These are phyloP conservation scores for Gymnopithys bicolor DNA, from an alignment of 2,797 vertebrate species.

Conservation along the genomic window DNA sequence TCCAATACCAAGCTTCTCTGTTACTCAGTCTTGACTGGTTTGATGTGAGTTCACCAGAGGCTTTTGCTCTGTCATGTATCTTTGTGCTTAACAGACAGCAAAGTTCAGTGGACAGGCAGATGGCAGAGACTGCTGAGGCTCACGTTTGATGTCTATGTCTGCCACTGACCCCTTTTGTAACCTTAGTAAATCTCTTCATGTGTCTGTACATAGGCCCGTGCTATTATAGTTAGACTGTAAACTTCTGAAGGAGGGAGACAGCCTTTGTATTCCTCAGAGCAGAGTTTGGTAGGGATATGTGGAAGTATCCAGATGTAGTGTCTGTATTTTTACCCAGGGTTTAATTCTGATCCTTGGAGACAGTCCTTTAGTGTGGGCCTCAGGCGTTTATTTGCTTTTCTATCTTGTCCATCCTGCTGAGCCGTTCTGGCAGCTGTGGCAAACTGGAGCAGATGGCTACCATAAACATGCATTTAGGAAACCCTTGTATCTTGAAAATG, in stretches of 20 bases:
- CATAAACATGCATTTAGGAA: not conserved
- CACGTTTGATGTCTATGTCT: not conserved
- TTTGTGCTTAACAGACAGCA: constrained; percentile 28
- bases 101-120: not conserved
- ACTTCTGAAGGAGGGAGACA: not conserved
- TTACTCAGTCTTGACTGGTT: constrained; percentile 5
- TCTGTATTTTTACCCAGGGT: not conserved
- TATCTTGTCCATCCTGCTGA: not conserved
- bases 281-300: not conserved
- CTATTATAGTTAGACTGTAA: not conserved
- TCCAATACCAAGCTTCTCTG: not conserved
- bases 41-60: constrained; percentile 35
- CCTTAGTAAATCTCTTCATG: not conserved
- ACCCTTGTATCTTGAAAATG: not conserved
- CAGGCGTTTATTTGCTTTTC: not conserved
- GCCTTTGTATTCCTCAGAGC: not conserved
- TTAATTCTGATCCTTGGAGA: not conserved
- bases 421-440: not conserved
- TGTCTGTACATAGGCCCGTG: fast-evolving
- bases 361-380: not conserved
- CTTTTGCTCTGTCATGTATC: not conserved
- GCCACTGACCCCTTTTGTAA: not conserved
- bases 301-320: not conserved
- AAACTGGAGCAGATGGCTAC: not conserved
- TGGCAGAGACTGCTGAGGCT: not conserved